phyloP scores from a whole-genome alignment of 1,140 invertebrate genomes.

The Triops cancriformis region DNA sequence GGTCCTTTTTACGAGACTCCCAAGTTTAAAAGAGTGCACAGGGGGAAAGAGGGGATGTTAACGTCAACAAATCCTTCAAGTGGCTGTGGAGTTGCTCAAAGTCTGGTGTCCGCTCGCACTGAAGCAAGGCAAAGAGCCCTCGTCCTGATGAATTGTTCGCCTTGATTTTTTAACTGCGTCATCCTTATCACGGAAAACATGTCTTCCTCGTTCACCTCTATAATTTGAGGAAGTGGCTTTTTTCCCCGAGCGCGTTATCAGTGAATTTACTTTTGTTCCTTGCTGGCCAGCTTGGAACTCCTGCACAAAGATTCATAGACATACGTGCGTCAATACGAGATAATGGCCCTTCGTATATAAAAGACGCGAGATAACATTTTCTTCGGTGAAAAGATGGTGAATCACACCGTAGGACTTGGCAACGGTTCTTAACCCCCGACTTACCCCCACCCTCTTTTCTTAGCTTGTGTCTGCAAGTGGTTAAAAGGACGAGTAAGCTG shows the following conservation, averaged over 20 bases:
- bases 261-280: background rate
- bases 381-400: background rate
- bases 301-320: background rate
- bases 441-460: background rate
- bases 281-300: background rate
- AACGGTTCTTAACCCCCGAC: background rate
- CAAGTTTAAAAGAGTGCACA: background rate
- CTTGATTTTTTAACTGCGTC: constrained; percentile 6
- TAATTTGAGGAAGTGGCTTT: constrained; percentile 2
- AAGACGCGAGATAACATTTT: background rate
- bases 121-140: background rate
- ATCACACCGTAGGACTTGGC: background rate
- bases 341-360: background rate
- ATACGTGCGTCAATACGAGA: background rate
- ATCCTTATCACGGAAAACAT: constrained; percentile 1
- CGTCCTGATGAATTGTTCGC: background rate
- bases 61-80: constrained; percentile 13
- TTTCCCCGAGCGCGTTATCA: background rate
- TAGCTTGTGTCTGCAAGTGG: background rate
- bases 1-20: background rate
- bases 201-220: constrained; percentile 3
- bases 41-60: constrained; percentile 3
- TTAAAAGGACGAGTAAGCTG: background rate
- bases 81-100: constrained; percentile 5
- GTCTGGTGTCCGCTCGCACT: background rate